Evolutionary conservation across 2,888 invertebrate genomes (phyloP).

Genomic region (Mylabris sibirica): DNA sequence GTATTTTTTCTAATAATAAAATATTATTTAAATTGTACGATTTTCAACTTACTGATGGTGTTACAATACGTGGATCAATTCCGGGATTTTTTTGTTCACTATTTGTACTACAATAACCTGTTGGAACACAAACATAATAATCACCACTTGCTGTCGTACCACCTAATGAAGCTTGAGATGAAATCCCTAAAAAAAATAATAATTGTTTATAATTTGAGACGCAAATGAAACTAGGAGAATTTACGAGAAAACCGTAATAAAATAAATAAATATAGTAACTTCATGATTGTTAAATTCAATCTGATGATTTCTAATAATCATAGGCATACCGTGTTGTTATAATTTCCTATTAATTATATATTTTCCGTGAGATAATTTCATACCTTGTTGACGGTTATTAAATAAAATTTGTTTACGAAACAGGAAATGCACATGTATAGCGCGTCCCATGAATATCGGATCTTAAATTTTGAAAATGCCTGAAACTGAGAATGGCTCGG

Average conservation of each 20-base stretch:
- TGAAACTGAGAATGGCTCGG: too few species aligned
- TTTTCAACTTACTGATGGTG: conserved; percentile 39
- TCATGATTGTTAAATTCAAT: background rate
- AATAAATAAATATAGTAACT: conserved; percentile 1
- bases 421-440: background rate
- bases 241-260: background rate
- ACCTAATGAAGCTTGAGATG: conserved; percentile 33
- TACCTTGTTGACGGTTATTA: background rate
- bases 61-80: conserved; percentile 54
- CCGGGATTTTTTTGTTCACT: conserved; percentile 38
- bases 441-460: too few species aligned
- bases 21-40: background rate
- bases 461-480: too few species aligned
- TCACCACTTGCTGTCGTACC: conserved; percentile 40
- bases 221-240: background rate
- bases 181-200: conserved; percentile 7
- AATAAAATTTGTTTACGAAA: background rate
- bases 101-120: conserved; percentile 46
- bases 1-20: background rate
- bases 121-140: conserved; percentile 49
- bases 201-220: background rate
- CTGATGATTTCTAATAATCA: background rate
- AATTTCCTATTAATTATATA: background rate
- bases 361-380: conserved; percentile 2
- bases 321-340: background rate